A percentile compares a stretch with the other conserved stretches of the same genome.
These are phyloP conservation scores for Nycticebus coucang DNA, from an alignment of 2,113 vertebrate species.

Conservation along the genomic window DNA sequence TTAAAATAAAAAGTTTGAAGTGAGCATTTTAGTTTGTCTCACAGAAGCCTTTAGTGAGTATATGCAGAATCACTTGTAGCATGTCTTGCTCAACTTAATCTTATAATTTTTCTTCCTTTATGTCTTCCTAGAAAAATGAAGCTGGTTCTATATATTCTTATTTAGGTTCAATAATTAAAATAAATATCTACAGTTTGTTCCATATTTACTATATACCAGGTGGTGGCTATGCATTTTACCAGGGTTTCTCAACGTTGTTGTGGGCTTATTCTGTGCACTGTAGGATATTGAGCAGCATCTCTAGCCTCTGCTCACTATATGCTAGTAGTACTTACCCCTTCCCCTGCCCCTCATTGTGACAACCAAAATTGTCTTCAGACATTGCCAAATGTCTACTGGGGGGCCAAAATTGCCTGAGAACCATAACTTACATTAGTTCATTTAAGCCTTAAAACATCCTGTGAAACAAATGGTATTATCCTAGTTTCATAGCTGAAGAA, in stretches of 20 bases:
- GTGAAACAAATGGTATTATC: not conserved
- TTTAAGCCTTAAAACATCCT: conserved; percentile 29
- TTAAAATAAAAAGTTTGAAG: conserved; percentile 53
- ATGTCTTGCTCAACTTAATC: conserved; percentile 28
- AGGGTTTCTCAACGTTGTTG: not conserved
- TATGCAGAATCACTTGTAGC: not conserved
- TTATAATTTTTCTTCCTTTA: not conserved
- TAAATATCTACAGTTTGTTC: not conserved
- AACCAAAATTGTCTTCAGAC: not conserved
- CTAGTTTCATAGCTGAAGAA: not conserved
- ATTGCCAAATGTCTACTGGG: not conserved
- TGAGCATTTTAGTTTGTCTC: conserved; percentile 16
- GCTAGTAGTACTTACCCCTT: not conserved
- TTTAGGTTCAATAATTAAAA: not conserved
- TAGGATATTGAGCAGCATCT: not conserved
- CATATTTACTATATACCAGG: not conserved
- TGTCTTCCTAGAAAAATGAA: not conserved
- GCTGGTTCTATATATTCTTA: not conserved
- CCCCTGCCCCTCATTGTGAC: not conserved
- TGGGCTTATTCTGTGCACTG: not conserved
- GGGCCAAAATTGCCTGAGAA: not conserved
- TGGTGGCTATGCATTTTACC: not conserved
- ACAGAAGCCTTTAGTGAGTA: not conserved
- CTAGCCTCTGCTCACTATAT: not conserved
- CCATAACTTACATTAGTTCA: not conserved